These are phyloP conservation scores for Berghia stephanieae DNA, from an alignment of 1,140 invertebrate genomes.

Conservation along the genomic window DNA sequence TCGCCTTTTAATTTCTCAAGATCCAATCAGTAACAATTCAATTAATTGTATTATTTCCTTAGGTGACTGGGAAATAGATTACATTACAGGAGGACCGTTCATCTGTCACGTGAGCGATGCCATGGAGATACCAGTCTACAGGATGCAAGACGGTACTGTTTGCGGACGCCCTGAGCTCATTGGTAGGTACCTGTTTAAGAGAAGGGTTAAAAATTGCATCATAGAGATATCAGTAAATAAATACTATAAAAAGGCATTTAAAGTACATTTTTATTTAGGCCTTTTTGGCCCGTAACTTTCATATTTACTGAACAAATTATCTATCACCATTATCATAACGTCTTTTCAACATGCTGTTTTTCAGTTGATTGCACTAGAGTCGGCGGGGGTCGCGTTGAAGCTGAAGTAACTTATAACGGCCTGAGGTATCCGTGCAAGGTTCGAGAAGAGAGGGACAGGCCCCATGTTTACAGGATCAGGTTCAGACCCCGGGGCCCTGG, in stretches of 20 bases:
- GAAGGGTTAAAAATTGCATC: no score
- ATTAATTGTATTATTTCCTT: no score
- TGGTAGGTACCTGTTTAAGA: constrained; percentile 46
- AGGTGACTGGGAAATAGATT: constrained; percentile 93
- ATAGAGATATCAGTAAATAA: no score
- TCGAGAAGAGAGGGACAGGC: constrained; percentile 80
- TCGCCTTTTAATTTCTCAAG: no score
- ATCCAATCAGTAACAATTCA: no score
- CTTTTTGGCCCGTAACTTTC: no score
- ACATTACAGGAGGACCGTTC: constrained; percentile 83
- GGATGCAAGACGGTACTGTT: constrained; percentile 61
- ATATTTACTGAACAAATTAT: no score
- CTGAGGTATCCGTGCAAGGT: constrained; percentile 83
- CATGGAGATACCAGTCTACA: constrained; percentile 58
- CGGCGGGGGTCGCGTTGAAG: constrained; percentile 56
- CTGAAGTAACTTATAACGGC: constrained; percentile 83
- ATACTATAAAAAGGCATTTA: no score
- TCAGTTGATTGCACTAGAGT: constrained; percentile 58
- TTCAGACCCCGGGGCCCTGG: constrained; percentile 89
- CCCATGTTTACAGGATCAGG: constrained; percentile 84
- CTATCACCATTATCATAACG: background rate
- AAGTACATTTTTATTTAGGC: no score
- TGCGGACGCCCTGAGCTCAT: constrained; percentile 61
- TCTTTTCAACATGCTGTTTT: background rate
- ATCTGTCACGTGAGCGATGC: constrained; percentile 60